phyloP scores from a whole-genome alignment of 2,797 vertebrate genomes.

The Typhlichthys subterraneus region DNA sequence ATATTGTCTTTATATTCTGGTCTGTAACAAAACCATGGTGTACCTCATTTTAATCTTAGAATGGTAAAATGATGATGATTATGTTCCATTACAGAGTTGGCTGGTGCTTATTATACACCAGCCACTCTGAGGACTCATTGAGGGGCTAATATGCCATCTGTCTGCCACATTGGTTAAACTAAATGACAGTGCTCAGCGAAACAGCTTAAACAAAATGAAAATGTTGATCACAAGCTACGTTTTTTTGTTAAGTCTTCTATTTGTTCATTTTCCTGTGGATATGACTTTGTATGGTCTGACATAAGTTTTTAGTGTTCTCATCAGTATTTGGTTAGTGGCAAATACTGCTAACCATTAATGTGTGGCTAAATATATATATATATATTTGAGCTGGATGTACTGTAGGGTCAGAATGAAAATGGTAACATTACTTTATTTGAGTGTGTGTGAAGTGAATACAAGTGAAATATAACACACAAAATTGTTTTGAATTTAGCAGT shows the following conservation, averaged over 20 bases:
- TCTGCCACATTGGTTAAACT: conserved; percentile 54
- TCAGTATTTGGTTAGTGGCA: conserved; percentile 20
- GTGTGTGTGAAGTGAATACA: no score
- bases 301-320: conserved; percentile 1
- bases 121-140: conserved; percentile 49
- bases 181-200: conserved; percentile 45
- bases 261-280: neutral
- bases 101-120: conserved; percentile 46
- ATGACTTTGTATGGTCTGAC: conserved; percentile 18
- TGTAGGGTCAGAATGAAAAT: conserved; percentile 5
- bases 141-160: conserved; percentile 62
- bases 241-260: conserved; percentile 14
- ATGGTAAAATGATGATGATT: conserved; percentile 43
- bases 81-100: conserved; percentile 62
- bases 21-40: neutral
- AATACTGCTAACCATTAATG: conserved; percentile 13
- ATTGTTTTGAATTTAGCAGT: no score
- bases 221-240: conserved; percentile 34
- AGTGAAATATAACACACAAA: no score
- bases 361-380: neutral
- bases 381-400: neutral
- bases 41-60: conserved; percentile 48
- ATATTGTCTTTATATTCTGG: no score
- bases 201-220: conserved; percentile 45
- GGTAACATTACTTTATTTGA: neutral